Conservation (phyloP, 2,113 vertebrate genomes). For the Condylura cristata region DNA sequence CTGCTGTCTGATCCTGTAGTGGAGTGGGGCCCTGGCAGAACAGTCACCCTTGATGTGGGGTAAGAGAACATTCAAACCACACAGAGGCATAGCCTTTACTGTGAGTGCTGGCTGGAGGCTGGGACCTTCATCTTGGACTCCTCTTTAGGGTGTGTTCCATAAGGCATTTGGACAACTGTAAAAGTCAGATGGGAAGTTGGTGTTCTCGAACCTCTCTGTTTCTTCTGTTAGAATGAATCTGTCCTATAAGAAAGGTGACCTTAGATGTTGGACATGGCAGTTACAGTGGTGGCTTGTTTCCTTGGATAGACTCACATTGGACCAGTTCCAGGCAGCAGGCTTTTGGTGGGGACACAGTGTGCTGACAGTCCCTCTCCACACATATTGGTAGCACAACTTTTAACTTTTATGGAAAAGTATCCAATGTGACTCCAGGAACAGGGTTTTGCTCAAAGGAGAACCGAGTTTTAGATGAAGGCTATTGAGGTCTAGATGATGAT, state of each 20-base stretch:
- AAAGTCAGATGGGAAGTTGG: background rate
- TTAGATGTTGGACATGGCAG: background rate
- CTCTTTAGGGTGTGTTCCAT: background rate
- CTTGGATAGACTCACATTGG: background rate
- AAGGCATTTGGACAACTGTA: background rate
- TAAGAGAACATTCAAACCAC: background rate
- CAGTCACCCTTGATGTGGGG: background rate
- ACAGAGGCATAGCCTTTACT: background rate
- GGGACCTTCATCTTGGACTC: background rate
- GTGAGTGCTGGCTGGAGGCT: background rate
- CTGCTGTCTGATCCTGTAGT: background rate
- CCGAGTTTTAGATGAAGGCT: background rate
- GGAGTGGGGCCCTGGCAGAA: background rate
- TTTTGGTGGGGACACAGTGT: background rate
- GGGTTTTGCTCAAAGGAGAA: background rate
- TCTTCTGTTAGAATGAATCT: background rate
- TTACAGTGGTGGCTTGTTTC: background rate
- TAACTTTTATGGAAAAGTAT: background rate
- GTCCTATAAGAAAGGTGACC: slow-evolving; percentile 45
- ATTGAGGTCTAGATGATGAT: background rate
- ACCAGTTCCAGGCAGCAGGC: slow-evolving; percentile 50
- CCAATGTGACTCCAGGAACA: background rate
- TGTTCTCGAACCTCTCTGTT: background rate
- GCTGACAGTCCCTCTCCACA: background rate
- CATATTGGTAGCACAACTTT: background rate